Evolutionary conservation across 2,888 invertebrate species (phyloP).

Genomic region (Stegana nigrithorax): DNA sequence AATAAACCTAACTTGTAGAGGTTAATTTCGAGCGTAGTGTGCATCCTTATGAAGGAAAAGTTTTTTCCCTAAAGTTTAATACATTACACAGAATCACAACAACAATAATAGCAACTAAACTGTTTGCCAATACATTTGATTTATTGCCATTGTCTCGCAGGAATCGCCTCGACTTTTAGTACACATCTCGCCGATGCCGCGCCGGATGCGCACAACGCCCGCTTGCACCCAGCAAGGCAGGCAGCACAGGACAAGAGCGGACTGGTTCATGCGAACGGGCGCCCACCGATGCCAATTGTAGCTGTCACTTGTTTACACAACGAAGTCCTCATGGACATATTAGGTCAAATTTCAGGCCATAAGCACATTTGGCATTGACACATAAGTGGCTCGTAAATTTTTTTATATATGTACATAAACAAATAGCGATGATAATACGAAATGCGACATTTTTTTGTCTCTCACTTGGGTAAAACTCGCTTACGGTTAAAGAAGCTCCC

Average conservation of each 20-base stretch:
- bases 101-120: background rate
- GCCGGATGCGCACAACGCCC: too few relatives aligned
- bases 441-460: background rate
- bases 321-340: conserved; percentile 35
- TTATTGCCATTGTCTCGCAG: conserved; percentile 38
- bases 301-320: conserved; percentile 40
- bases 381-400: conserved; percentile 10
- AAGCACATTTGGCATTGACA: conserved; percentile 18
- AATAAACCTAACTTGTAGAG: too few relatives aligned
- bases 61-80: too few relatives aligned
- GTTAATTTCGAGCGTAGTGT: too few relatives aligned
- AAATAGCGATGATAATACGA: background rate
- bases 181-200: too few relatives aligned
- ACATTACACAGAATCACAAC: background rate
- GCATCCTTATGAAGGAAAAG: too few relatives aligned
- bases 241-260: too few relatives aligned
- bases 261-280: background rate
- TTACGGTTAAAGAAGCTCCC: too few relatives aligned
- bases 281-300: conserved; percentile 7
- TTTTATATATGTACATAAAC: background rate
- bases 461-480: too few relatives aligned
- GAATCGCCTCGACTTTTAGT: too few relatives aligned
- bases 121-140: conserved; percentile 44
- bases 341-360: conserved; percentile 21
- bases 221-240: too few relatives aligned